Base-by-base conservation (phyloP, 2,113 vertebrate genomes). In the Henicopernis longicauda region DNA sequence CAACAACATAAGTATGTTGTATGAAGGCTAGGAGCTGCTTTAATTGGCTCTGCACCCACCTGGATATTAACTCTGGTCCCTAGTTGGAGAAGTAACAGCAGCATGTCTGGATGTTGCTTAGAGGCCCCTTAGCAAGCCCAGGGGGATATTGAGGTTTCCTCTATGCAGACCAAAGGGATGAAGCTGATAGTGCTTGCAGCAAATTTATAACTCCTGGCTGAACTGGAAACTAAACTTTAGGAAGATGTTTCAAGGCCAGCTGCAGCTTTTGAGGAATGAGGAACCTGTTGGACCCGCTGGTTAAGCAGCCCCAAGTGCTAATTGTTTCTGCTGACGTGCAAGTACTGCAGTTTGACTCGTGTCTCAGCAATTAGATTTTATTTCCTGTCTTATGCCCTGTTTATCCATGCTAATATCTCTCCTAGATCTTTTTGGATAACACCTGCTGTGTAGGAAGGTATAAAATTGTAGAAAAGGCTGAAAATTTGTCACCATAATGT, bases 331-430 rank as follows among this genome's bases (percentile, higher is more conserved):
- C 80, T 85, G 78, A 76, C 0, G 5, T 31, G 29, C 16, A 42
- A 84, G 29, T 66, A 9, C 0, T 45, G 70, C 22, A 26, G 13
- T 93, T 91, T 76, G 54, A 66, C 13, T 95, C 0, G 0, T 57
- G 42, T 79, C 62, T 90, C 31, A 72, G 84, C 89, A 95, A 72
- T 90, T 95, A 94, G 61, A n/a, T 90, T 95, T 94, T 90, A 88
- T 90, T 90, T 90, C 62, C 62, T 73, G 66, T 82, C 86, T 95
- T 66, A 79, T 5, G 3, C 70, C 66, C 74, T 85, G 73, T 92
- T 95, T 94, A 93, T 83, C 61, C 50, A 36, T 90, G 72, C 32
- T 94, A 94, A 89, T 86, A 66, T 55, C 55, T 84, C 88, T 91
- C 59, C 72, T 52, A 86, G 72, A 59, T 95, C 82, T 82, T 89